Evolutionary conservation across 2,797 vertebrate genomes (phyloP), one percentile per base, ranked within the genome.

Genomic region (Pelochelys cantorii): DNA sequence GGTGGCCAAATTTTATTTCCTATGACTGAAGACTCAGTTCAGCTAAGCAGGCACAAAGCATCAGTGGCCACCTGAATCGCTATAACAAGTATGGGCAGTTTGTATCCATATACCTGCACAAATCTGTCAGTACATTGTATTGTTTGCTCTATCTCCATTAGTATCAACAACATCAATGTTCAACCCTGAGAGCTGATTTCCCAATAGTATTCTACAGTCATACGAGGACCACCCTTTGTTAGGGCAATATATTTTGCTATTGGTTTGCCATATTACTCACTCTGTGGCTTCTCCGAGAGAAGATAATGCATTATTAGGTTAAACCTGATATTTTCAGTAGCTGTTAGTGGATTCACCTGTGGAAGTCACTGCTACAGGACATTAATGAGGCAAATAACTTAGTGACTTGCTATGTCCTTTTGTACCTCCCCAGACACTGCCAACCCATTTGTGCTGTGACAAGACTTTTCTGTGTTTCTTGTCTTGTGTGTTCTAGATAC

Each of bases 1-100:
- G 95, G 94, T 97, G 97, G 95, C 79, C 88, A 81, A 93, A 93
- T 84, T 96, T 92, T 54, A 85, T 93, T 96, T 90, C 42, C 71
- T 91, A 5, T 93, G 95, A 85, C 74, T 0, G 1, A 91, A 90
- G 88, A 71, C 83, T 94, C 85, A 81, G 78, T 85, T 97, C 93
- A 87, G 85, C 87, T 80, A 90, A 83, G 84, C 91, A 95, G 90
- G 90, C 80, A 93, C 68, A 2, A 5, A 80, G 79, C 74, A 88
- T 92, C 79, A 90, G 85, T 91, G 88, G 55, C 84, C 90, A 92
- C 80, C 78, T 91, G 75, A 93, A 59, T 31, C 55, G 54, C 4
- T 31, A n/a, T 0, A 1, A 83, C 81, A 85, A 29, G 81, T 60
- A 87, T 1, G 60, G 85, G 77, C 80, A 34, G 18, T 75, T 94